Evolutionary conservation across 2,797 vertebrate species (phyloP).

Genomic region (Spinibarbus caldwelli): DNA sequence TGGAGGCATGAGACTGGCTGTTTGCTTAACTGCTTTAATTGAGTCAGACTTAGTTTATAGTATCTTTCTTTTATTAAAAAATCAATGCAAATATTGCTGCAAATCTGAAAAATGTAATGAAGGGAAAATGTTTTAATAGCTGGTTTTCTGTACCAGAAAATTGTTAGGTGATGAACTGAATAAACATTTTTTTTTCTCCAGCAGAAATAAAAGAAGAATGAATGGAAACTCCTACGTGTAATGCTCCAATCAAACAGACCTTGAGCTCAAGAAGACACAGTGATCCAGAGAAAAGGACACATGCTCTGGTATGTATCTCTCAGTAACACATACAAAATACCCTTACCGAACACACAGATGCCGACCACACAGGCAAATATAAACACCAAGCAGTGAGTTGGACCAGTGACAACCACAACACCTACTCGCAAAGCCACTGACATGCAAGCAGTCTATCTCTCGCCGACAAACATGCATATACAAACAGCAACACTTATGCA

Average conservation of each 20-base stretch:
- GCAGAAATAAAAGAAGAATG: constrained; percentile 33
- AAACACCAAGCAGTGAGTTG: constrained; percentile 33
- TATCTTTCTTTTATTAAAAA: not conserved
- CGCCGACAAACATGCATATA: constrained; percentile 24
- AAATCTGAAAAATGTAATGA: not conserved
- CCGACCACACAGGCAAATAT: constrained; percentile 38
- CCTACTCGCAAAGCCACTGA: constrained; percentile 26
- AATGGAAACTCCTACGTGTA: constrained; percentile 35
- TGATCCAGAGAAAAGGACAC: constrained; percentile 34
- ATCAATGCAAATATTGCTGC: not conserved
- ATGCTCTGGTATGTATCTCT: constrained; percentile 33
- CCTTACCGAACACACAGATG: constrained; percentile 33
- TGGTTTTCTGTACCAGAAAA: constrained; percentile 9
- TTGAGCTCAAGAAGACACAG: constrained; percentile 25
- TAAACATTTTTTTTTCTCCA: constrained; percentile 64
- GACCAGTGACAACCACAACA: constrained; percentile 37
- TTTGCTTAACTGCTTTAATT: constrained; percentile 9
- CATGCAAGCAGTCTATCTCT: constrained; percentile 10
- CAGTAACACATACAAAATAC: constrained; percentile 11
- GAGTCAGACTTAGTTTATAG: not conserved
- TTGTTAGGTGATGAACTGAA: constrained; percentile 58
- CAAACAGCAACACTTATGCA: constrained; percentile 29
- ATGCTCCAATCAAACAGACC: constrained; percentile 48
- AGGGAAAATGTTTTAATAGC: constrained; percentile 13
- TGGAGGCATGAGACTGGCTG: not conserved